Percentiles rank a stretch among this genome's conserved stretches.
These are phyloP conservation scores for Dendropsophus ebraccatus DNA, from an alignment of 2,113 vertebrate species.

Conservation along the genomic window DNA sequence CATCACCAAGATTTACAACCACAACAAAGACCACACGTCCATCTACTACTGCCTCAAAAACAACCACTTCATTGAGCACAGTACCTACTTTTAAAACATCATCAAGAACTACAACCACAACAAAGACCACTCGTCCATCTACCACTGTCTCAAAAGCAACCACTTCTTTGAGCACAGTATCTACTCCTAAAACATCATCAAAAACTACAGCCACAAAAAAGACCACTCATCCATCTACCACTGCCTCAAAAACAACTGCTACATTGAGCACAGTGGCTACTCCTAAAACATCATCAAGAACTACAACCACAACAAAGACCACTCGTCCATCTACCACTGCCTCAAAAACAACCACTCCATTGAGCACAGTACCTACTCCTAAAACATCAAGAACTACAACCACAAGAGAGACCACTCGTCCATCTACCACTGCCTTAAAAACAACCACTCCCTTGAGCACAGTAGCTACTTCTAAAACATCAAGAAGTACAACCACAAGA, in stretches of 20 bases:
- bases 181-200: background rate
- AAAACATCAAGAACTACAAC: background rate
- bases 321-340: background rate
- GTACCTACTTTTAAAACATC: background rate
- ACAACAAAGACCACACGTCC: background rate
- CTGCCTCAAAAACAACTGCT: background rate
- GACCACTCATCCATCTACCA: background rate
- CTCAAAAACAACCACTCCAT: background rate
- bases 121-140: no score
- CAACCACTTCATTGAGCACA: background rate
- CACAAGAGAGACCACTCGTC: background rate
- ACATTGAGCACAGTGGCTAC: background rate
- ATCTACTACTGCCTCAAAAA: background rate
- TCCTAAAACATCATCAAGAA: background rate
- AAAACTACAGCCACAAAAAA: background rate
- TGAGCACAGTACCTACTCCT: background rate
- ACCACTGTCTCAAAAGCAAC: background rate
- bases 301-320: background rate
- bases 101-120: background rate
- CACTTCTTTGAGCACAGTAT: background rate
- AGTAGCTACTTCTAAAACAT: background rate
- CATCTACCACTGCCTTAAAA: background rate
- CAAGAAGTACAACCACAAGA: background rate
- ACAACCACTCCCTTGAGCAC: background rate
- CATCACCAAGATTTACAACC: background rate